Percentiles rank a stretch among this genome's conserved stretches.
Conservation (phyloP, 2,888 invertebrate genomes). For the Tortrix viridana region DNA sequence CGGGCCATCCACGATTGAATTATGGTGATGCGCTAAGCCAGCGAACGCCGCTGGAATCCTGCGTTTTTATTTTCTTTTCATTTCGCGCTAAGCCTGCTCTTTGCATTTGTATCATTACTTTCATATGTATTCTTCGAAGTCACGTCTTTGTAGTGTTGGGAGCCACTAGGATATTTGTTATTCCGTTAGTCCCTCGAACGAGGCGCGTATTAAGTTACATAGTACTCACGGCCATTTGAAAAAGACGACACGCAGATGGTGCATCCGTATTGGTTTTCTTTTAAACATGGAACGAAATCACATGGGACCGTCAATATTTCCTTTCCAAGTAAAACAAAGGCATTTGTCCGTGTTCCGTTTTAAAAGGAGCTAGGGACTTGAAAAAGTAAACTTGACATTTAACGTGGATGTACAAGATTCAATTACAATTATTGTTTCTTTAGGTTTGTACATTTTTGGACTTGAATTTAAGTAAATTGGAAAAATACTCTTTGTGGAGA, state of each 20-base stretch:
- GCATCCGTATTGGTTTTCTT: slow-evolving; percentile 80
- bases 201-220: slow-evolving; percentile 69
- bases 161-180: slow-evolving; percentile 67
- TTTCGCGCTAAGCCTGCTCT: slow-evolving; percentile 66
- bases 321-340: slow-evolving; percentile 73
- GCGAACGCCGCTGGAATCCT: slow-evolving; percentile 71
- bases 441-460: slow-evolving; percentile 15
- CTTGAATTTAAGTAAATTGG: slow-evolving; percentile 1
- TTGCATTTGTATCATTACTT: slow-evolving; percentile 66
- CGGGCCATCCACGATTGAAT: slow-evolving; percentile 77
- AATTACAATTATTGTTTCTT: slow-evolving; percentile 34
- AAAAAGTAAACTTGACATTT: slow-evolving; percentile 41
- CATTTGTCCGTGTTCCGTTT: slow-evolving; percentile 64
- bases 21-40: slow-evolving; percentile 82
- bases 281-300: slow-evolving; percentile 80
- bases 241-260: slow-evolving; percentile 79
- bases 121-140: slow-evolving; percentile 63
- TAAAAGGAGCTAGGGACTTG: slow-evolving; percentile 47
- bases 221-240: slow-evolving; percentile 71
- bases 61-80: slow-evolving; percentile 74
- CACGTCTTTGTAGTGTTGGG: slow-evolving; percentile 62
- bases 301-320: slow-evolving; percentile 79
- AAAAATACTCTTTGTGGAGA: neutral
- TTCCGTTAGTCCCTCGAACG: slow-evolving; percentile 53
- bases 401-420: slow-evolving; percentile 37